Conservation (phyloP, 1,140 invertebrate genomes). For the Rhynchophorus ferrugineus region DNA sequence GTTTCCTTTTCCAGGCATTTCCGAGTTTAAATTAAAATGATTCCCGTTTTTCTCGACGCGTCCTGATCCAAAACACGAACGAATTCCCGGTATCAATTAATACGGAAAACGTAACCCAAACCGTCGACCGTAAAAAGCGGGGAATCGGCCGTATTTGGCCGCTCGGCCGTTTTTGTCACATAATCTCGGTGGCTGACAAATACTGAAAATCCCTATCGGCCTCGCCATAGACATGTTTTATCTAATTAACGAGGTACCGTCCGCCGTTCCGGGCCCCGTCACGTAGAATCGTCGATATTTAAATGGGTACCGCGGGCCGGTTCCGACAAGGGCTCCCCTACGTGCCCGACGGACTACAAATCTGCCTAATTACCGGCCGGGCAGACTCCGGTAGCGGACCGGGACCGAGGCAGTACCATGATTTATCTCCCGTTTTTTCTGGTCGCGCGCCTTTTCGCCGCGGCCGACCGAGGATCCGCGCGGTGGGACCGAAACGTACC, state of each 20-base stretch:
- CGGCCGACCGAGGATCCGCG: too few relatives aligned
- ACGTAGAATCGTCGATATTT: slow-evolving; percentile 36
- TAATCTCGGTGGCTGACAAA: slow-evolving; percentile 36
- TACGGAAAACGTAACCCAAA: too few relatives aligned
- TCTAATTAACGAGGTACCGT: slow-evolving; percentile 36
- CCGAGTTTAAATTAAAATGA: too few relatives aligned
- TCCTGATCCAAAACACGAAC: too few relatives aligned
- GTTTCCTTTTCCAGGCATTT: too few relatives aligned
- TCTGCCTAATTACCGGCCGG: slow-evolving; percentile 15
- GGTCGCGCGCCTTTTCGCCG: too few relatives aligned
- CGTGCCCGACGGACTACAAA: slow-evolving; percentile 15
- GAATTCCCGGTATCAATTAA: too few relatives aligned
- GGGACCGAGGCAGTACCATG: too few relatives aligned
- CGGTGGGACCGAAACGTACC: too few relatives aligned
- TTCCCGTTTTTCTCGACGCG: too few relatives aligned
- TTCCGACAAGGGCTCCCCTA: slow-evolving; percentile 10
- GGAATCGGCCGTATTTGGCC: background rate
- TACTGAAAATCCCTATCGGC: slow-evolving; percentile 33
- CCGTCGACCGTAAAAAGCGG: too few relatives aligned
- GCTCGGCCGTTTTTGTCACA: slow-evolving; percentile 33
- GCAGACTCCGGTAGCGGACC: slow-evolving; percentile 9
- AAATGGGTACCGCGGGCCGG: slow-evolving; percentile 24
- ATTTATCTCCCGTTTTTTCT: too few relatives aligned
- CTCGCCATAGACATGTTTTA: slow-evolving; percentile 35
- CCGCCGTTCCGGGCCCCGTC: slow-evolving; percentile 28